Evolutionary conservation across 2,888 invertebrate species (phyloP).

Genomic region (Chaetogeoica ovagalla): DNA sequence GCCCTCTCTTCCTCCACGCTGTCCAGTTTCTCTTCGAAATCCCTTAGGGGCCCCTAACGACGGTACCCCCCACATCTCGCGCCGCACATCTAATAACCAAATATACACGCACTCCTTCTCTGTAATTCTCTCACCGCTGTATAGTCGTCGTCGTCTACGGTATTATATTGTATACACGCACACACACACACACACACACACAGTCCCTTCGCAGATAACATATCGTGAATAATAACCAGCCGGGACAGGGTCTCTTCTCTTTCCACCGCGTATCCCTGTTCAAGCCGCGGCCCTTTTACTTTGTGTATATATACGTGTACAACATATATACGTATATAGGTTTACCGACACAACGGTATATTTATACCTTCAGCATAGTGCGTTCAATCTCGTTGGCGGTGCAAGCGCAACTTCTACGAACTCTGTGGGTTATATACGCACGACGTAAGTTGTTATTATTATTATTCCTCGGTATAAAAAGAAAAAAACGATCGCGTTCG

Average conservation of each 20-base stretch:
- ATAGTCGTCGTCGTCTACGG: neutral
- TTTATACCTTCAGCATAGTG: neutral
- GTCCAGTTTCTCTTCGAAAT: slow-evolving; percentile 47
- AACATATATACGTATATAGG: neutral
- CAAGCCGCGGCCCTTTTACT: slow-evolving; percentile 20
- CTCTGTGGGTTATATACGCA: no score
- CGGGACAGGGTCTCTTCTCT: neutral
- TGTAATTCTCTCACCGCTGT: neutral
- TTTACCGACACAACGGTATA: neutral
- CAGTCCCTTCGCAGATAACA: slow-evolving; percentile 51
- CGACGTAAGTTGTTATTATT: no score
- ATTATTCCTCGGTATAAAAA: no score
- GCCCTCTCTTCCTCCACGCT: neutral
- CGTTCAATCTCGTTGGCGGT: no score
- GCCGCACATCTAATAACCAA: neutral
- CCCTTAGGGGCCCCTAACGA: slow-evolving; percentile 47
- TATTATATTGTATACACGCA: neutral
- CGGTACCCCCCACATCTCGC: neutral
- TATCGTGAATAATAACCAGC: slow-evolving; percentile 53
- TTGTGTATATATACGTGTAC: neutral
- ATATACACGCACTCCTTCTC: slow-evolving; percentile 6
- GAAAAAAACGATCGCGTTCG: no score
- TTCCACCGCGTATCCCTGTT: slow-evolving; percentile 28
- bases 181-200: neutral
- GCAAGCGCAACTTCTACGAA: no score